Conservation (phyloP, 2,113 vertebrate species). For the Epinephelus cyanopodus region DNA sequence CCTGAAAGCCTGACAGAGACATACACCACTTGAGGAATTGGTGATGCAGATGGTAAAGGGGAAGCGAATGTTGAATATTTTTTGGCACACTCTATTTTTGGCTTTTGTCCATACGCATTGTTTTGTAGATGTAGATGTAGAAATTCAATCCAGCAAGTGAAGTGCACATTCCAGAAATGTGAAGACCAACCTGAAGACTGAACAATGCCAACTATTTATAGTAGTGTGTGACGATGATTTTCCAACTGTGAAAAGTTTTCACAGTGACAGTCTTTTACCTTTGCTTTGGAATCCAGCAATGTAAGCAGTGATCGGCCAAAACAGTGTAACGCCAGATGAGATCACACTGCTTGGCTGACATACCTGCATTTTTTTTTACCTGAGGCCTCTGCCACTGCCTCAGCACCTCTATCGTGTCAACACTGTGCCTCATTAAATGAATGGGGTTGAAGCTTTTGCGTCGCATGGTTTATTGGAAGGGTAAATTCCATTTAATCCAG, state of each 20-base stretch:
- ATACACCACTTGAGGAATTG: too few relatives aligned
- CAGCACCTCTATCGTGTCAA: not conserved
- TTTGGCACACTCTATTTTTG: too few relatives aligned
- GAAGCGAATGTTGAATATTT: too few relatives aligned
- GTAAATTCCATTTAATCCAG: too few relatives aligned
- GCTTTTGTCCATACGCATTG: too few relatives aligned
- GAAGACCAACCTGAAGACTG: not conserved
- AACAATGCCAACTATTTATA: not conserved
- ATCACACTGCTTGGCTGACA: not conserved
- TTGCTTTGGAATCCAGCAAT: not conserved
- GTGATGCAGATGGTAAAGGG: too few relatives aligned
- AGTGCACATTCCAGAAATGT: not conserved
- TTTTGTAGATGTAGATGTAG: too few relatives aligned
- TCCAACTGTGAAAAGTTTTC: not conserved
- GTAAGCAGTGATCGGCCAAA: not conserved
- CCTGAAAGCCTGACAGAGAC: too few relatives aligned
- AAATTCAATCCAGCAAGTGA: not conserved
- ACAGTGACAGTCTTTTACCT: not conserved
- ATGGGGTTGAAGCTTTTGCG: not conserved
- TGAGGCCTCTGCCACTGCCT: not conserved
- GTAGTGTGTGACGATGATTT: not conserved
- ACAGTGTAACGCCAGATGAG: not conserved
- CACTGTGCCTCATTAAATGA: not conserved
- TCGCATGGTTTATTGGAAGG: too few relatives aligned
- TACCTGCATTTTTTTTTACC: not conserved